Conservation (phyloP, 1,140 invertebrate species). For the Drosophila subpulchrella region DNA sequence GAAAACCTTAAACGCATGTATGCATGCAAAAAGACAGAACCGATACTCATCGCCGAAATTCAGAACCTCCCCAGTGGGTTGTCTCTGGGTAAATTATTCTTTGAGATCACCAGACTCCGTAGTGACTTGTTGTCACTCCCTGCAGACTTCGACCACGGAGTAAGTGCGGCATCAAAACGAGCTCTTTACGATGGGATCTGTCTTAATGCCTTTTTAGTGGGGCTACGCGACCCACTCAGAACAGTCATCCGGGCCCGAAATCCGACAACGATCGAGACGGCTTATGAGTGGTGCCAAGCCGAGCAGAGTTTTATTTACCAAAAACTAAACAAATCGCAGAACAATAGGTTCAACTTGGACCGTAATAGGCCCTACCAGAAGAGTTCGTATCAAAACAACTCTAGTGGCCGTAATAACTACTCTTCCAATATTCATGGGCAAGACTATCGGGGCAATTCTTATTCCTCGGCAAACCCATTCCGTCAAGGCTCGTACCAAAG, state of each 20-base stretch:
- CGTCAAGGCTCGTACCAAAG: neutral
- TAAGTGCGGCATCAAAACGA: neutral
- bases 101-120: neutral
- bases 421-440: neutral
- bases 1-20: no score
- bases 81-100: neutral
- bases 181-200: neutral
- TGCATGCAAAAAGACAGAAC: neutral
- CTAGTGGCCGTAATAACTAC: neutral
- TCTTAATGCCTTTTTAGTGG: neutral
- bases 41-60: neutral
- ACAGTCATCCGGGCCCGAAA: neutral
- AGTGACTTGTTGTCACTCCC: neutral
- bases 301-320: conserved; percentile 1
- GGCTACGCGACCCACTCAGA: neutral
- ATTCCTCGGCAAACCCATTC: no score
- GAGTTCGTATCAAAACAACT: neutral
- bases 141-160: neutral
- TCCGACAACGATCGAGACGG: neutral
- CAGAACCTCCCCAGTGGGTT: neutral
- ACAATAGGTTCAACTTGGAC: neutral
- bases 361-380: neutral
- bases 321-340: neutral
- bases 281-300: conserved; percentile 1
- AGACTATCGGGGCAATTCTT: neutral